Percentiles rank a stretch among this genome's conserved stretches.
Conservation (phyloP, 2,888 invertebrate genomes). For the Drosophila testacea region DNA sequence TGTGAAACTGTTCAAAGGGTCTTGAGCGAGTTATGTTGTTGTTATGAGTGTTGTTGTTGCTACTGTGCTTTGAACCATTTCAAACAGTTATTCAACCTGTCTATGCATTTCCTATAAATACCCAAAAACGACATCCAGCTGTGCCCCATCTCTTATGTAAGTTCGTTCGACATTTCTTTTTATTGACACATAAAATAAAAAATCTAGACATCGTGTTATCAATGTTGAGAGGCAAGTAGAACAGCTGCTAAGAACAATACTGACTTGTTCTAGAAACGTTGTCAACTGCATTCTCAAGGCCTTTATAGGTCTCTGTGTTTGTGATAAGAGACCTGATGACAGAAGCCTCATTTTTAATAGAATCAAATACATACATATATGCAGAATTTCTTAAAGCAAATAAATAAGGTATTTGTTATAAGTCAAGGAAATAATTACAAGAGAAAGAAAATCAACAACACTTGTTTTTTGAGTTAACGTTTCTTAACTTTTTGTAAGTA, state of each 20-base stretch:
- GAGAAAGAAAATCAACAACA: too few species aligned
- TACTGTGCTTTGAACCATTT: slow-evolving; percentile 13
- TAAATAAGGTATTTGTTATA: too few species aligned
- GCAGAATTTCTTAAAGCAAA: background rate
- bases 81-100: slow-evolving; percentile 7
- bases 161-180: slow-evolving; percentile 8
- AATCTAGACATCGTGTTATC: slow-evolving; percentile 16
- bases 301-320: background rate
- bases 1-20: slow-evolving; percentile 11
- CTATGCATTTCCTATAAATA: slow-evolving; percentile 19
- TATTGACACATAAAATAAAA: slow-evolving; percentile 2
- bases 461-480: too few species aligned
- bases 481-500: too few species aligned
- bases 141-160: slow-evolving; percentile 10
- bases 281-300: slow-evolving; percentile 31
- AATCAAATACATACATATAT: background rate
- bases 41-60: background rate
- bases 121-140: slow-evolving; percentile 2
- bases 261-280: slow-evolving; percentile 2
- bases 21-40: slow-evolving; percentile 7
- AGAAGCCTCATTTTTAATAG: background rate
- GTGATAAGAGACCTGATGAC: slow-evolving; percentile 5
- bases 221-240: slow-evolving; percentile 5
- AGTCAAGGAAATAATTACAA: too few species aligned
- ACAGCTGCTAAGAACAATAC: slow-evolving; percentile 1